Evolutionary conservation across 2,113 vertebrate genomes (phyloP), one percentile per base, ranked within the genome.

Genomic region (Crotophaga sulcirostris): DNA sequence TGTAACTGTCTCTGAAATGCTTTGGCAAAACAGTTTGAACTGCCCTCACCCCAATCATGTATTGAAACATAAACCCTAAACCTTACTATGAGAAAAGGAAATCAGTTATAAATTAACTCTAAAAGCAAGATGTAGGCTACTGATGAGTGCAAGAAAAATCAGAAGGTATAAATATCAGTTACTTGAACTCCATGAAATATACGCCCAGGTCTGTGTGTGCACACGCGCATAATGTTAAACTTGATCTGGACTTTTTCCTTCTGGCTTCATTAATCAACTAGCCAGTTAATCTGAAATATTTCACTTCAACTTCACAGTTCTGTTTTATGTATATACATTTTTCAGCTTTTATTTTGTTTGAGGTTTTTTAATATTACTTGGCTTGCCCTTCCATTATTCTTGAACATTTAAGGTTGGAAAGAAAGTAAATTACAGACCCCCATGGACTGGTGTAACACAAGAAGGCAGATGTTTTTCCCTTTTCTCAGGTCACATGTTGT

Each of bases 241-340:
- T 88, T 95, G 94, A 97, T 97, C 96, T 95, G 96, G 96, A 85
- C 82, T 94, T 92, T 95, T 96, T 96, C 95, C 28, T 93, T 73
- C 85, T 94, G 92, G 95, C 97, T 96, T 97, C 97, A 94, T 98
- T 97, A 97, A 97, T 98, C 97, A 97, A 89, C 89, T 79, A 91
- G 89, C 95, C 94, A 87, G 96, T 97, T 97, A 97, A 97, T 96
- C 78, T 33, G 94, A 97, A 97, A 95, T 96, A 96, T 95, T 98
- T 97, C 89, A 91, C 49, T 88, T 97, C 94, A 77, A 75, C 85
- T 96, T 97, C 89, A 81, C 63, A 92, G 93, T 91, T 96, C 97
- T 98, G 97, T 96, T 97, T 98, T 98, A 97, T 97, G 97, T 98
- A 98, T 95, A 97, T 92, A 95, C 92, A 96, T 97, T 97, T 97